These are phyloP conservation scores for Pomacea maculata DNA, from an alignment of 1,140 invertebrate genomes.

Conservation along the genomic window DNA sequence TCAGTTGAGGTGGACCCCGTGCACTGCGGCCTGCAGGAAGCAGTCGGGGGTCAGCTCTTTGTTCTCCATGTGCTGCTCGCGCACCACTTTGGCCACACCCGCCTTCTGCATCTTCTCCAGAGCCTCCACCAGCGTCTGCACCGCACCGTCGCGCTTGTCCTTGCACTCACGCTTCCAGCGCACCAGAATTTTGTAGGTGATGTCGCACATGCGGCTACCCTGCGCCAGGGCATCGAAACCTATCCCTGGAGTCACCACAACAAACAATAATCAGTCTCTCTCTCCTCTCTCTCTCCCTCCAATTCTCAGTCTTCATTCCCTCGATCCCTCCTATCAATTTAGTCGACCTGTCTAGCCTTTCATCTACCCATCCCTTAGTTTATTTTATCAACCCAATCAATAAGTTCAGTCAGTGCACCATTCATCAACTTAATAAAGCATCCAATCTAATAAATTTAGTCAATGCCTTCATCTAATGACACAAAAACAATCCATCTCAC, in stretches of 20 bases:
- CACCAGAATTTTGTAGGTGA: constrained; percentile 63
- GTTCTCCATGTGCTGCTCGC: constrained; percentile 49
- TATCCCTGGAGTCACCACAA: constrained; percentile 34
- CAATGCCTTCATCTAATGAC: too few relatives aligned
- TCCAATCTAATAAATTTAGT: too few relatives aligned
- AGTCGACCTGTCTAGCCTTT: background rate
- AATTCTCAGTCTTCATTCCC: background rate
- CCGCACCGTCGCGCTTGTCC: constrained; percentile 52
- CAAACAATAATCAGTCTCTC: background rate
- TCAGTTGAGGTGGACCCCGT: background rate
- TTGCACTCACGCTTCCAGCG: constrained; percentile 60
- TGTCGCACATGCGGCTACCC: constrained; percentile 56
- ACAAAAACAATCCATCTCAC: too few relatives aligned
- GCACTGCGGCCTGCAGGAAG: constrained; percentile 10
- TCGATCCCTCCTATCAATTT: background rate
- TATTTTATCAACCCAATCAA: too few relatives aligned
- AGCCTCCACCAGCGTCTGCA: constrained; percentile 47
- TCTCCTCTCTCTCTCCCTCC: background rate
- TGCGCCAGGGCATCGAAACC: constrained; percentile 64
- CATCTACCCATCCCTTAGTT: too few relatives aligned
- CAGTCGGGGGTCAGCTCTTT: constrained; percentile 55
- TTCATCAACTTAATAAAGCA: too few relatives aligned
- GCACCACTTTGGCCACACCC: constrained; percentile 50
- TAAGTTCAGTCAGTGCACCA: too few relatives aligned
- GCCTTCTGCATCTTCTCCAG: constrained; percentile 54